These are phyloP conservation scores for Natrix natrix DNA, from an alignment of 2,797 vertebrate species.

Conservation along the genomic window DNA sequence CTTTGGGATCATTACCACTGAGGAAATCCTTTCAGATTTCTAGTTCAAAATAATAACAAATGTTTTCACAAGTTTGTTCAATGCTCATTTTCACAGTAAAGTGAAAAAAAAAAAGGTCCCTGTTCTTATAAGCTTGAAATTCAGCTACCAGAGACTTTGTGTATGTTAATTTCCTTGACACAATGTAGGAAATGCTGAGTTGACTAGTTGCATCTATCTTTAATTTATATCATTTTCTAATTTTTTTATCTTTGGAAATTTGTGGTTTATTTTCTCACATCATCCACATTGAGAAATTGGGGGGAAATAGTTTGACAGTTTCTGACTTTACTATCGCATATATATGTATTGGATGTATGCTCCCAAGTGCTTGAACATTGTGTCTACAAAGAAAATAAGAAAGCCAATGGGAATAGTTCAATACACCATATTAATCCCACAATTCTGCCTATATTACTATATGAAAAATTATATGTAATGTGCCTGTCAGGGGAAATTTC, in stretches of 20 bases:
- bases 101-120: background rate
- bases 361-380: background rate
- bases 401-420: background rate
- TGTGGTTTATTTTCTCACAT: background rate
- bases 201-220: background rate
- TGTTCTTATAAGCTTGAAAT: background rate
- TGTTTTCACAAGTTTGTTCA: constrained; percentile 3
- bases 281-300: background rate
- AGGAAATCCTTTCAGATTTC: constrained; percentile 27
- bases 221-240: constrained; percentile 13
- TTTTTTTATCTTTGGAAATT: background rate
- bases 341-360: background rate
- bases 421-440: background rate
- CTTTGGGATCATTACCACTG: constrained; percentile 38
- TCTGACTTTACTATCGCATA: constrained; percentile 7
- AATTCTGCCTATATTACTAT: background rate
- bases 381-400: background rate
- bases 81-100: constrained; percentile 1
- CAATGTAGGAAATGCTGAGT: background rate
- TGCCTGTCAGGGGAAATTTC: no score
- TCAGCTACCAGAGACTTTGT: constrained; percentile 8
- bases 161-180: background rate
- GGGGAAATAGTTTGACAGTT: background rate
- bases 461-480: background rate
- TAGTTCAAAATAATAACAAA: constrained; percentile 4